Evolutionary conservation across 2,113 vertebrate genomes (phyloP), one percentile per base, ranked within the genome.

Genomic region (Phyllostomus discolor): DNA sequence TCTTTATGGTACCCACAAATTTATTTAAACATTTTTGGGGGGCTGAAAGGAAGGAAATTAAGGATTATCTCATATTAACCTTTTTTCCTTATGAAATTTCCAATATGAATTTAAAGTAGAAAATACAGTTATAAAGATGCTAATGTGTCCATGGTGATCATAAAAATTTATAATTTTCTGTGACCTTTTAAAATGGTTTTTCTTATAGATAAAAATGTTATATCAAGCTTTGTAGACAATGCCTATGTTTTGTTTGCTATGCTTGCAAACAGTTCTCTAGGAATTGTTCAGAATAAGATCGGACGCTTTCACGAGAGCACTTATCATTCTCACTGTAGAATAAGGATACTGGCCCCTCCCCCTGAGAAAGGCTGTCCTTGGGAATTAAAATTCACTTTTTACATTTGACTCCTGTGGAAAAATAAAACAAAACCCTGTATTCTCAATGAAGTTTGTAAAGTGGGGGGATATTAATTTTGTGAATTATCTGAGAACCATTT

Each of bases 11-110:
- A 80, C 62, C 62, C 76, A 69, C 59, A 64, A 73, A 90, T 88
- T 85, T 95, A 94, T 88, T 94, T 94, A 88, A 97, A 90, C 57
- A 95, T 86, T 94, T 95, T 96, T 43, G 41, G 69, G 62, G 46
- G 26, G 10, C 41, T 92, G 57, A 14, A 14, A 50, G 57, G 48
- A 94, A 94, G 90, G 59, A 94, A 94, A 89, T 75, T 72, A 83
- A 83, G 83, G 43, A 70, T 43, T 94, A 46, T 91, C 31, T 95
- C 91, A 80, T 87, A 48, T n/a, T 96, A 85, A 95, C 33, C 7
- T 28, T 81, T 80, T 95, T 75, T 76, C 75, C 50, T 96, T 67
- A 72, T 70, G 88, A 84, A 96, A 88, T 95, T 28, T 48, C 33
- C 43, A 43, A 38, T 79, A 92, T 70, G 38, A 95, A 95, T 94